Conservation (phyloP, 2,113 vertebrate species). For the Chaenocephalus aceratus region DNA sequence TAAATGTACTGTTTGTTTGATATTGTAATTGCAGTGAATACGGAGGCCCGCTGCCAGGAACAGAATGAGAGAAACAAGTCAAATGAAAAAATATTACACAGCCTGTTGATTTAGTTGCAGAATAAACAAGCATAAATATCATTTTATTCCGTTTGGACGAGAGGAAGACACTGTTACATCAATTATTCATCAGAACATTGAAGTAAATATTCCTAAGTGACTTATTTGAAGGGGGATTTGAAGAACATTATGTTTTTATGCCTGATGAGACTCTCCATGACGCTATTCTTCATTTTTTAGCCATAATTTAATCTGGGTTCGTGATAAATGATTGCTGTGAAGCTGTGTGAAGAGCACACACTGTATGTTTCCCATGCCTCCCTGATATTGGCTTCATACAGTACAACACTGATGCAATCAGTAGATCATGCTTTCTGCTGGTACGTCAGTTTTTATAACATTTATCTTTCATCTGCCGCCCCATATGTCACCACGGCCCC, state of each 20-base stretch:
- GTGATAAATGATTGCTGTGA: conserved; percentile 16
- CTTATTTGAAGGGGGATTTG: conserved; percentile 35
- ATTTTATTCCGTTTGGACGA: conserved; percentile 20
- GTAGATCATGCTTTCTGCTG: conserved; percentile 38
- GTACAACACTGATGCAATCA: conserved; percentile 17
- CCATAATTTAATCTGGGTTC: conserved; percentile 5
- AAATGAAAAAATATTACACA: conserved; percentile 23
- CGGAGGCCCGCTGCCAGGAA: conserved; percentile 3
- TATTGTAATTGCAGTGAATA: conserved; percentile 24
- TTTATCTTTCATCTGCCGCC: conserved; percentile 58
- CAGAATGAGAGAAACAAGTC: background rate
- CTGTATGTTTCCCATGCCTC: background rate
- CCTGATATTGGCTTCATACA: conserved; percentile 12
- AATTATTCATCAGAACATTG: conserved; percentile 49
- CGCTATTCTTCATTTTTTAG: conserved; percentile 23
- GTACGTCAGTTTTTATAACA: conserved; percentile 53
- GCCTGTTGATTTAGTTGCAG: conserved; percentile 14
- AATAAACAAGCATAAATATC: conserved; percentile 46
- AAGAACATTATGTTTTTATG: conserved; percentile 22
- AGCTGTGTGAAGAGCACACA: background rate
- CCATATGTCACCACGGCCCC: conserved; percentile 42
- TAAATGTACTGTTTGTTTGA: conserved; percentile 43
- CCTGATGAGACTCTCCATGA: conserved; percentile 20
- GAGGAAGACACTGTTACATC: conserved; percentile 25
- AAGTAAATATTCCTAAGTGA: conserved; percentile 42